phyloP scores from a whole-genome alignment of 2,888 invertebrate genomes.

The Onchidella celtica region DNA sequence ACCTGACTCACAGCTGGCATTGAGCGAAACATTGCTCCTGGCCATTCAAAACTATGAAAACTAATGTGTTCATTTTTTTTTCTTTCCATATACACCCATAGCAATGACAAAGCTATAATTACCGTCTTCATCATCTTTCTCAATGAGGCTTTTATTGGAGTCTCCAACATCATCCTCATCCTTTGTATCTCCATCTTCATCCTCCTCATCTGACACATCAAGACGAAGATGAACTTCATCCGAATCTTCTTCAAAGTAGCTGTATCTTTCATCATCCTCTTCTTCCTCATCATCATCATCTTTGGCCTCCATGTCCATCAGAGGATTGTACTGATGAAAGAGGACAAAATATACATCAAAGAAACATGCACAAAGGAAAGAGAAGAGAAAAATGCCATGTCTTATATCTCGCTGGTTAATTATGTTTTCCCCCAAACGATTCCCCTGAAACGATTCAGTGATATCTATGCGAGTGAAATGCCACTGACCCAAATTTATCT shows the following conservation, averaged over 20 bases:
- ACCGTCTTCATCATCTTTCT: not conserved
- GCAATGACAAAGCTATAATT: no score
- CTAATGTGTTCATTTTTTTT: no score
- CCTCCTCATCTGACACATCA: conserved; percentile 69
- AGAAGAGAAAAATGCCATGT: no score
- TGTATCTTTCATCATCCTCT: conserved; percentile 55
- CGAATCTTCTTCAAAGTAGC: conserved; percentile 60
- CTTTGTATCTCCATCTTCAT: conserved; percentile 48
- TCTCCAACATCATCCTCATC: not conserved
- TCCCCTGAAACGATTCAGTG: no score
- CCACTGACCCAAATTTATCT: no score
- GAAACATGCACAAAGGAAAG: not conserved
- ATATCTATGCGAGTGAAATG: no score
- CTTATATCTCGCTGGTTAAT: no score
- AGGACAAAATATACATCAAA: not conserved
- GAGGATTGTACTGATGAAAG: conserved; percentile 72
- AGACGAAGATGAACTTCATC: conserved; percentile 61
- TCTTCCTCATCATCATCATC: conserved; percentile 74
- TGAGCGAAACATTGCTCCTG: no score
- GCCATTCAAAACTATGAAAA: no score
- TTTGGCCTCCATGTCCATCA: conserved; percentile 82
- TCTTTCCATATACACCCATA: no score
- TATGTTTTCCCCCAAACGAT: no score
- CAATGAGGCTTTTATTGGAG: not conserved
- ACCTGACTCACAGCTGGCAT: no score